A percentile compares a stretch with the other conserved stretches of the same genome.
Conservation (phyloP, 2,113 vertebrate species). For the Tragulus kanchil region DNA sequence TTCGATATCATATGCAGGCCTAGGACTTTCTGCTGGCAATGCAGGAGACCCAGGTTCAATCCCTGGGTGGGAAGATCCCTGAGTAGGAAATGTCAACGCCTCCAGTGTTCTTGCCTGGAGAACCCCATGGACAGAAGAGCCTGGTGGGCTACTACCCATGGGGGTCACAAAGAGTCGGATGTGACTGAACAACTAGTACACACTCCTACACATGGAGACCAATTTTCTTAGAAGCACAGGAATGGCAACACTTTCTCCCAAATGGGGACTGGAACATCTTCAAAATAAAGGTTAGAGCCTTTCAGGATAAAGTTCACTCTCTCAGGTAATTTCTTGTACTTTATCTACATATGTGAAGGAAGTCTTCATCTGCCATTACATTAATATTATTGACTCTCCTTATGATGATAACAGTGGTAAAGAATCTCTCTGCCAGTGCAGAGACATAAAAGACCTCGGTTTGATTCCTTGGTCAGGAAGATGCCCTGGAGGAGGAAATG, state of each 20-base stretch:
- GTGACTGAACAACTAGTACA: not conserved
- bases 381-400: not conserved
- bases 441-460: not conserved
- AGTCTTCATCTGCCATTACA: not conserved
- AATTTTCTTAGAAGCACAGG: not conserved
- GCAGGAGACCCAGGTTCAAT: not conserved
- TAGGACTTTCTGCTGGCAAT: not conserved
- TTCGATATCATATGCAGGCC: slow-evolving; percentile 88
- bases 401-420: not conserved
- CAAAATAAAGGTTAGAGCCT: not conserved
- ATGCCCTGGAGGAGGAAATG: not conserved
- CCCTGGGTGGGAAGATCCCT: not conserved
- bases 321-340: not conserved
- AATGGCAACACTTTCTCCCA: not conserved
- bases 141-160: not conserved
- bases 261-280: not conserved
- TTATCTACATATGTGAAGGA: not conserved
- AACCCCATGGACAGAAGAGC: not conserved
- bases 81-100: not conserved
- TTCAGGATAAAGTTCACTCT: not conserved
- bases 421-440: not conserved
- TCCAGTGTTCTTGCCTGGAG: not conserved
- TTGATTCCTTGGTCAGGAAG: not conserved
- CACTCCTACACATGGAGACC: fast-evolving
- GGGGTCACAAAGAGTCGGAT: not conserved